These are phyloP conservation scores for Pinctada fucata DNA, from an alignment of 2,888 invertebrate genomes.

Conservation along the genomic window DNA sequence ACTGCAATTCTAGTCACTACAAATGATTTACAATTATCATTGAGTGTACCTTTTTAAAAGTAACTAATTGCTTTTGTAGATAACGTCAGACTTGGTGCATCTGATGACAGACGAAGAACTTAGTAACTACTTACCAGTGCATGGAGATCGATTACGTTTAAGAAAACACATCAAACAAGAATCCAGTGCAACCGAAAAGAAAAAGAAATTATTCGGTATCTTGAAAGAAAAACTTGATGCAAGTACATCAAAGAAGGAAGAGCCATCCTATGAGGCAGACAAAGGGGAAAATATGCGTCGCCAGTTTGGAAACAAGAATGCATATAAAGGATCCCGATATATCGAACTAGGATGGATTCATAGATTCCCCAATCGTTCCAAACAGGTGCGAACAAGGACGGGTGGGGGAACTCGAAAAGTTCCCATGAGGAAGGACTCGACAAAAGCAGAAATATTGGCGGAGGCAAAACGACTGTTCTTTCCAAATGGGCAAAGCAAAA, in stretches of 20 bases:
- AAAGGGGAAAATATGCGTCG: no score
- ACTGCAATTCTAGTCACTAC: no score
- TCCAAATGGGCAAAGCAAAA: conserved; percentile 13
- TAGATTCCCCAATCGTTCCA: not conserved
- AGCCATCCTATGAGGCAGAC: no score
- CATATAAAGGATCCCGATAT: conserved; percentile 1
- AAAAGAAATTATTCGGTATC: not conserved
- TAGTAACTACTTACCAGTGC: conserved; percentile 15
- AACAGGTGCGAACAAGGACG: conserved; percentile 10
- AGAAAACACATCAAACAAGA: conserved; percentile 5
- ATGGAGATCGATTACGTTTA: conserved; percentile 8
- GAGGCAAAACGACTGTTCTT: conserved; percentile 20
- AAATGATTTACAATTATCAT: no score
- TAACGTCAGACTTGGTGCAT: conserved; percentile 11
- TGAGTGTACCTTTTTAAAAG: no score
- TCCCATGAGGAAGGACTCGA: conserved; percentile 13
- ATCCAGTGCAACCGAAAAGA: not conserved
- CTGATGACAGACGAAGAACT: conserved; percentile 26
- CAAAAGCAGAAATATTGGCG: conserved; percentile 7
- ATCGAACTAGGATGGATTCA: conserved; percentile 27
- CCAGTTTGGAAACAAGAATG: conserved; percentile 8
- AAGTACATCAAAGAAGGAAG: conserved; percentile 10
- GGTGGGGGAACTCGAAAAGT: conserved; percentile 24
- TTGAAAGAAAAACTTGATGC: conserved; percentile 4
- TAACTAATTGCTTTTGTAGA: no score